Base-by-base conservation (phyloP, 2,888 invertebrate species). In the Mallateleia sp. region DNA sequence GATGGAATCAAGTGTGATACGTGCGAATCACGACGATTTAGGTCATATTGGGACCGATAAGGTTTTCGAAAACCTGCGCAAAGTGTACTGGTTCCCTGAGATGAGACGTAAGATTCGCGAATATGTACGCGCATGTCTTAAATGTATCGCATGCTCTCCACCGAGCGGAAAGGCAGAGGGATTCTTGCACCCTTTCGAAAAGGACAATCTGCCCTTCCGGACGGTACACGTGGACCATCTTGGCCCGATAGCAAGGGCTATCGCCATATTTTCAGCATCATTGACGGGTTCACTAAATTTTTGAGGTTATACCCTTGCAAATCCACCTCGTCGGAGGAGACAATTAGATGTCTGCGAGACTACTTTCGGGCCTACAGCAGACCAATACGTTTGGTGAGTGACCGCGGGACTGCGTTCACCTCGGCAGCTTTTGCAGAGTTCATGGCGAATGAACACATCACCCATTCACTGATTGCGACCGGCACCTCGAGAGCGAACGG, bases 241-340 rank as follows among this genome's bases (percentile, higher is more conserved):
- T 7, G 62, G 62, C 2, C 62, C 62, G 9, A 11, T 62, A 2
- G 62, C 5, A 8, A 28, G 8, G 28, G 8, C 62, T n/a, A n/a
- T n/a, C n/a, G n/a, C n/a, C n/a, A n/a, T n/a, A n/a, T n/a, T n/a
- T n/a, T 62, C 3, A 54, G 25, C 1, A 14, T 67, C 5, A 50
- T 95, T 66, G 93, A 94, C 11, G 20, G 92, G 14, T 92, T 91
- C 66, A 85, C 90, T 0, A 93, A 92, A 87, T 91, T 89, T 72
- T 45, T 88, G 11, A 83, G 81, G 32, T 47, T 92, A 9, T 90
- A 89, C 78, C 24, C 90, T 0, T 86, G 80, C 24, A 79, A 66
- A 24, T 72, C 77, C 24, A 90, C 89, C 2, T 82, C 47, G 9
- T 38, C 86, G 5, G 32, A 82, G 28, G 88, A 90, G 58, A 83